Base-by-base conservation (phyloP, 1,140 invertebrate species). In the Mesaphorura yosii region DNA sequence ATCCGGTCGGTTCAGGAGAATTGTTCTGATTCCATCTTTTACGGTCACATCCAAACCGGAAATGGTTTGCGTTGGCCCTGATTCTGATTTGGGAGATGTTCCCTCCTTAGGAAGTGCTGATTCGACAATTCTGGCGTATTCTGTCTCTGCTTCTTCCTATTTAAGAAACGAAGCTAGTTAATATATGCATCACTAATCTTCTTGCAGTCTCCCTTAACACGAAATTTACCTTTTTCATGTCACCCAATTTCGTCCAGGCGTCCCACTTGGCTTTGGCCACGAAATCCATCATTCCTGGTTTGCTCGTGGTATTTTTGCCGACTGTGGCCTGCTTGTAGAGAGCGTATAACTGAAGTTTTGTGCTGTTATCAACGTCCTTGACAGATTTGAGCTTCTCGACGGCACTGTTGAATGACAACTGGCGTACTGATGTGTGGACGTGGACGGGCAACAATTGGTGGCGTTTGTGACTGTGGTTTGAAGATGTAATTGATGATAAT, bases 251-350 rank as follows among this genome's bases (percentile, higher is more conserved):
- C 62, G 72, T 76, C 78, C 78, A 80, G 5, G 78, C 77, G 55
- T 76, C 72, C 75, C 76, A 80, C 65, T 80, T 80, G 7, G 75
- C 76, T 57, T 75, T 72, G 3, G 74, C 76, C 31, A 78, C 75
- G 62, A 80, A 69, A 61, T 80, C 77, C 65, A 78, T 70, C 69
- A 77, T 73, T n/a, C 76, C 75, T 27, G 78, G 78, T 52, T 76
- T 74, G 19, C 68, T 65, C 5, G 64, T 68, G 45, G 70, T 73
- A 48, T 75, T 75, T 52, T 72, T 66, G 6, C 78, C 78, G 42
- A 66, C 60, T 0, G 76, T 78, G 3, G 75, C 70, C 71, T 80
- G 66, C 48, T 80, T 79, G 63, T 74, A 80, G 14, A 80, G 64
- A n/a, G 65, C 76, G 66, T 80, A 80, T 2, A 80, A 60, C 62